Evolutionary conservation across 1,140 invertebrate species (phyloP), one percentile per base, ranked within the genome.

Genomic region (Anastatus disparis): DNA sequence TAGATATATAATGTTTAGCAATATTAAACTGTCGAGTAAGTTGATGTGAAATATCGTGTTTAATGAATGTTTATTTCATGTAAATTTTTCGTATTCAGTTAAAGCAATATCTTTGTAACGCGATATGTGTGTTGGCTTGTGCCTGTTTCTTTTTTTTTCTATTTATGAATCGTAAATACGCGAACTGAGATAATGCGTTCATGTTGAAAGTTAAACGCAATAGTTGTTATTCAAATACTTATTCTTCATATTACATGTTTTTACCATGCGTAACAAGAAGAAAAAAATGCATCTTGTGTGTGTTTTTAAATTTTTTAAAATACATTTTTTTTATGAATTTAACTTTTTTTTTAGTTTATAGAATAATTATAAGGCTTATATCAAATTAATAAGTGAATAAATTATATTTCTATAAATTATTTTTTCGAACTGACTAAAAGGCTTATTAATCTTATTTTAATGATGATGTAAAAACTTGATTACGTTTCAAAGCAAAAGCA

Each of bases 81-180:
- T 20, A 61, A 44, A 61, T 46, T 42, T 61, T 35, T 17, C 24
- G 3, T 44, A 26, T 42, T 27, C 27, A 26, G 22, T 56, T 17
- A 40, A 17, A 15, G 38, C 13, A 15, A 42, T 42, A 24, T 42
- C 46, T 59, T 59, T 26, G 22, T 13, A 24, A 59, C 40, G 40
- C 13, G n/a, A 42, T 24, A 35, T 35, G 13, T 24, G 22, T n/a
- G n/a, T n/a, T n/a, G n/a, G n/a, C n/a, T n/a, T n/a, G 13, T 20
- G 22, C 13, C 35, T 4, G n/a, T n/a, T n/a, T n/a, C n/a, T n/a
- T n/a, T n/a, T n/a, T 35, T 61, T 61, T 48, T 62, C 26, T 22
- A 62, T 35, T 62, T 48, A 48, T 48, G 27, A 48, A 48, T 48
- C 27, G 27, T 31, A 48, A 62, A 62, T 48, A 22, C 9, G 22